Base-by-base conservation (phyloP, 2,888 invertebrate genomes). In the Cantharis rustica region DNA sequence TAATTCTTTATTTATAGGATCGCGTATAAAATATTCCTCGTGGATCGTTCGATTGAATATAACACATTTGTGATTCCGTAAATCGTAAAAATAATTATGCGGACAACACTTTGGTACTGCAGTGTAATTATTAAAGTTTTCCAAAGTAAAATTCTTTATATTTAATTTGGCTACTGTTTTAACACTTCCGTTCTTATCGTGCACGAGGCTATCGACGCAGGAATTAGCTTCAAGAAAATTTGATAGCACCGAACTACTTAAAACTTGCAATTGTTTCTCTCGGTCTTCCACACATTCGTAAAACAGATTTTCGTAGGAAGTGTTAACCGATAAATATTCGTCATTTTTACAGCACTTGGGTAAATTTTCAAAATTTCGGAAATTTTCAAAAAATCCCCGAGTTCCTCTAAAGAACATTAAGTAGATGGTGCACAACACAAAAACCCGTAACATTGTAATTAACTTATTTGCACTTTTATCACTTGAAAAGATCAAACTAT, bases 81-180 rank as follows among this genome's bases (percentile, higher is more conserved):
- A n/a, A 68, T 72, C 61, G n/a, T 72, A 72, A 13, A 61, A 3
- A 20, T 15, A 61, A 68, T 61, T 20, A 61, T 61, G 10, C 23
- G 72, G 72, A 13, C 72, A 72, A 66, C 72, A 72, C 26, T 72
- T 72, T 61, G 72, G 72, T 61, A 68, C 23, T 17, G 16, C 15
- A 10, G 15, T 16, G 2, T 66, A 16, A n/a, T 61, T 23, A 23
- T 23, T 16, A 11, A 71, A 23, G 0, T 66, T n/a, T 17, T 20
- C 20, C 1, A 20, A 20, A 20, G 64, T 66, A n/a, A 10, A 5
- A 20, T 17, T 66, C 10, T 26, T 47, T n/a, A 23, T 27, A 27
- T 17, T 16, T 10, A 61, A 68, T 23, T 31, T 17, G n/a, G 62
- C 16, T n/a, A 47, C n/a, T 2, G 62, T 16, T 15, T 27, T 64